Evolutionary conservation across 1,140 invertebrate genomes (phyloP), one percentile per base, ranked within the genome.

Genomic region (Cecropterus lyciades): DNA sequence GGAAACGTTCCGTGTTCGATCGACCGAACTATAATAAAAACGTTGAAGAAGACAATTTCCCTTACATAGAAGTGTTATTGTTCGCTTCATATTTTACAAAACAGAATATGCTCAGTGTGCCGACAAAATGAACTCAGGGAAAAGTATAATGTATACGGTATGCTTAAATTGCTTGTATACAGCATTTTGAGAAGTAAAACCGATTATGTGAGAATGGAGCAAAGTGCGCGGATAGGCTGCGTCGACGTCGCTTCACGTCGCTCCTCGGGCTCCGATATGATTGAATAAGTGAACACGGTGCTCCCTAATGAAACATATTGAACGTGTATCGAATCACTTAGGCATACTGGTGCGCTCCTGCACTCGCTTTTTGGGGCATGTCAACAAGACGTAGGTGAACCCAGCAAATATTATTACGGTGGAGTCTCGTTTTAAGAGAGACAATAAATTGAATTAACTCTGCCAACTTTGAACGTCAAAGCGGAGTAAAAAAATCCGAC

Each of bases 281-380:
- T 91, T 90, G 84, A 91, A 91, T 91, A 89, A 91, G 80, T 85
- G 81, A 84, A 77, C 80, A 77, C 80, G 78, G 79, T 70, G 72
- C 78, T 84, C 77, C 80, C 79, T 92, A 92, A 92, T 91, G 87
- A 91, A 91, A 91, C 87, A 91, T 91, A 91, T 91, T 91, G 89
- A 88, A 89, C 82, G 79, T 85, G 85, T 90, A 90, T 91, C 85
- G 84, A 87, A 89, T 88, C 87, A 91, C 89, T 91, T 91, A 91
- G 86, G 73, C 78, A 65, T 74, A 51, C 68, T 76, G 76, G 78
- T 85, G 83, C 82, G 82, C 82, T 86, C 66, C 77, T 87, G 85
- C 85, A 84, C 80, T 84, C 83, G 80, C 83, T 82, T 87, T 82
- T 85, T 76, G 79, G 77, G 75, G 72, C 82, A 82, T 75, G 79